Conservation (phyloP, 1,140 invertebrate genomes). For the Scaptomyza pallida region DNA sequence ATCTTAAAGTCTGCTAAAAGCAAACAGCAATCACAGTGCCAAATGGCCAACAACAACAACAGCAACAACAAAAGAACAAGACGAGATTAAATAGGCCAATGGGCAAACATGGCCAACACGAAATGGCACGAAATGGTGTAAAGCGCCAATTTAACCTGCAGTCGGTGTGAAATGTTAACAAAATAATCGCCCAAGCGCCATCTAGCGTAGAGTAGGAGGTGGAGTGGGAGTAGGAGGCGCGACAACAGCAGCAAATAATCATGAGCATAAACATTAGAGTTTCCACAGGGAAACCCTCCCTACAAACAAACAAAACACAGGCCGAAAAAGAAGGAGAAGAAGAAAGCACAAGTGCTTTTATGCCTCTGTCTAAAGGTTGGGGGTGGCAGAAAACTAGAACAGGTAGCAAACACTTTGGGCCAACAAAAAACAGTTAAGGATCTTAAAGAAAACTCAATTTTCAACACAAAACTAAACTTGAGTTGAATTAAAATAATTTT, state of each 20-base stretch:
- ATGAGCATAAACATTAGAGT: conserved; percentile 46
- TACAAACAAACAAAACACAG: no score
- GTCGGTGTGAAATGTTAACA: conserved; percentile 72
- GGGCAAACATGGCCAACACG: conserved; percentile 7
- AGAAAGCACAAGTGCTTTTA: conserved; percentile 1
- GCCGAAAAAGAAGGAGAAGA: no score
- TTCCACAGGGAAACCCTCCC: conserved; percentile 3
- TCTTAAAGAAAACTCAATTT: not conserved
- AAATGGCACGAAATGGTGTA: conserved; percentile 39
- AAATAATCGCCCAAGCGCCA: conserved; percentile 67
- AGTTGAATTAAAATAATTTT: no score
- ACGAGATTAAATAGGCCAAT: conserved; percentile 39
- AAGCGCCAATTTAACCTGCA: conserved; percentile 61
- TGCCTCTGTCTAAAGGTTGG: not conserved
- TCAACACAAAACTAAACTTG: no score
- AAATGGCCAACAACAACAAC: conserved; percentile 28
- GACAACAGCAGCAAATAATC: conserved; percentile 31
- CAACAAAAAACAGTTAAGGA: not conserved
- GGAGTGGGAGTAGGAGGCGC: not conserved
- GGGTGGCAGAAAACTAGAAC: not conserved
- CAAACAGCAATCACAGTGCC: conserved; percentile 43
- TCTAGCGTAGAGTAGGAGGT: conserved; percentile 21
- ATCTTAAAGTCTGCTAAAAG: conserved; percentile 54
- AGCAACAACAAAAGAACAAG: not conserved
- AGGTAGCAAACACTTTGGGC: not conserved